These are phyloP conservation scores for Tolmerus cingulatus DNA, from an alignment of 2,888 invertebrate genomes.

Conservation along the genomic window DNA sequence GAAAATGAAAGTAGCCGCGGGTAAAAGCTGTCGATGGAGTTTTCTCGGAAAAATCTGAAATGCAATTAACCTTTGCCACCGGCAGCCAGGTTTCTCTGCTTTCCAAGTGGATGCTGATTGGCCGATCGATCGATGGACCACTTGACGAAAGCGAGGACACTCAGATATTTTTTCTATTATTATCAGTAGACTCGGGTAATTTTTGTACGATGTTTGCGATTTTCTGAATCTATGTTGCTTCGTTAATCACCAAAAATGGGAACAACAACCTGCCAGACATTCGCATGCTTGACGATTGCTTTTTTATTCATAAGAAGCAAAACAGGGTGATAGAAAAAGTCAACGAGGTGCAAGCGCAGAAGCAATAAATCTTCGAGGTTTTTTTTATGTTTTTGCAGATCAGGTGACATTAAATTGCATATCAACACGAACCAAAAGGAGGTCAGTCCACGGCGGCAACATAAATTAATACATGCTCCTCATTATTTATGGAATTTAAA, in stretches of 20 bases:
- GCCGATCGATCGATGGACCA: background rate
- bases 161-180: background rate
- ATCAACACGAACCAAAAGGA: background rate
- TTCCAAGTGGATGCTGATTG: background rate
- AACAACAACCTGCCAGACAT: background rate
- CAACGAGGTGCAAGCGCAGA: background rate
- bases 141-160: background rate
- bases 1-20: conserved; percentile 25
- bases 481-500: background rate
- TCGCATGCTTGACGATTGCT: background rate
- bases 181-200: background rate
- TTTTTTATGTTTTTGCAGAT: background rate
- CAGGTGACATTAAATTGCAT: background rate
- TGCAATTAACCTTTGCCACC: conserved; percentile 16
- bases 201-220: background rate
- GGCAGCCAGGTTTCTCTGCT: background rate
- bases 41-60: conserved; percentile 13
- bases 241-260: background rate
- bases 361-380: background rate
- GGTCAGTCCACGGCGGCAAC: background rate
- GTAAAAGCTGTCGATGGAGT: background rate
- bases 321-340: background rate
- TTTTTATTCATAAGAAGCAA: background rate
- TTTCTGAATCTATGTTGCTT: background rate
- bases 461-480: background rate